Evolutionary conservation across 2,113 vertebrate genomes (phyloP).

Genomic region (Corythornis madagascariensis): DNA sequence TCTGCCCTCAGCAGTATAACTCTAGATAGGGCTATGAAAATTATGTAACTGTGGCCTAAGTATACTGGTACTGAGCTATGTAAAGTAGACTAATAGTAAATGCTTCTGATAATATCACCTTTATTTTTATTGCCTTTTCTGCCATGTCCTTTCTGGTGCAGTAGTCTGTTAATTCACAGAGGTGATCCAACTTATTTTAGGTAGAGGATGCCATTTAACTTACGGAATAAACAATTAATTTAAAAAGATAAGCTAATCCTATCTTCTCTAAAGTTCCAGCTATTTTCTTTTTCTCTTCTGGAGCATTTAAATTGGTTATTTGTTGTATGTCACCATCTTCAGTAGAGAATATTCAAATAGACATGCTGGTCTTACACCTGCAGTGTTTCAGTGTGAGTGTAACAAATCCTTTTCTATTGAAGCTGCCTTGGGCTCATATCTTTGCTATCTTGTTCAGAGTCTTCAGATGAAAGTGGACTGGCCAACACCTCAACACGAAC

Average conservation of each 20-base stretch:
- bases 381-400: background rate
- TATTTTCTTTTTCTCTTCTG: background rate
- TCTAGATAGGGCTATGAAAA: background rate
- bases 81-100: background rate
- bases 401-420: background rate
- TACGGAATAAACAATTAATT: background rate
- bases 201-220: background rate
- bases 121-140: background rate
- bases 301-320: background rate
- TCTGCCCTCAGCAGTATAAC: background rate
- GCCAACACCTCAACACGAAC: constrained; percentile 88
- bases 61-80: background rate
- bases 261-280: background rate
- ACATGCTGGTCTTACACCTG: background rate
- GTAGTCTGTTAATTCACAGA: background rate
- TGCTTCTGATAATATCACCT: background rate
- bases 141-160: background rate
- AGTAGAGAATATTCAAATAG: constrained; percentile 10
- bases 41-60: background rate
- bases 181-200: background rate
- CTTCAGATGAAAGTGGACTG: constrained; percentile 90
- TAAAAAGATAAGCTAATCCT: background rate
- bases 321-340: background rate
- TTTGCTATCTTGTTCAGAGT: constrained; percentile 77
- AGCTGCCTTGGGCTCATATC: background rate